Evolutionary conservation across 2,888 invertebrate species (phyloP).

Genomic region (Cataglyphis rosenhaueri): DNA sequence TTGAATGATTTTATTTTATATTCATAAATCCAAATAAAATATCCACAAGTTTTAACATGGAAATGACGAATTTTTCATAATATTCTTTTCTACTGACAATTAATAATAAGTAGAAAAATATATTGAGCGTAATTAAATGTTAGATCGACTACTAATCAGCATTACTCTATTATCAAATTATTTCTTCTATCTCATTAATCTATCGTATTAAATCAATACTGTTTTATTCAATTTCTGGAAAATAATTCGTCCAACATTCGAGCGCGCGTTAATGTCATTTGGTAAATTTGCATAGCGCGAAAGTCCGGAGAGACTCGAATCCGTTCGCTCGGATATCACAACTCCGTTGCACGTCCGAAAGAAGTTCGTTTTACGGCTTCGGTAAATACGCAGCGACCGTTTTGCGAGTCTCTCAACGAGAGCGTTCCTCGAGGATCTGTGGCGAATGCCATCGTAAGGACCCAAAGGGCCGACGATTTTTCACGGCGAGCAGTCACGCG

Average conservation of each 20-base stretch:
- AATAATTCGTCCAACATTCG: slow-evolving; percentile 16
- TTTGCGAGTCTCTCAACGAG: slow-evolving; percentile 61
- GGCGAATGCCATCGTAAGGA: slow-evolving; percentile 58
- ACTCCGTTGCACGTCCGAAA: slow-evolving; percentile 19
- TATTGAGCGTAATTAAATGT: not conserved
- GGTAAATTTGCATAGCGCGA: slow-evolving; percentile 31
- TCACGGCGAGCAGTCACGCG: slow-evolving; percentile 69
- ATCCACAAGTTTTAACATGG: not conserved
- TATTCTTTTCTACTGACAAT: not conserved
- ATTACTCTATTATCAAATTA: slow-evolving; percentile 15
- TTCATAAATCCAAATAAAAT: too few relatives aligned
- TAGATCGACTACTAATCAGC: not conserved
- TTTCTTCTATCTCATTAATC: not conserved
- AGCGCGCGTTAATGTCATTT: slow-evolving; percentile 36
- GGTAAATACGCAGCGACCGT: slow-evolving; percentile 46
- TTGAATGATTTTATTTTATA: not conserved
- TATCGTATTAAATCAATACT: slow-evolving; percentile 12
- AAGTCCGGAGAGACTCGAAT: slow-evolving; percentile 20
- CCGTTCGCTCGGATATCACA: slow-evolving; percentile 31
- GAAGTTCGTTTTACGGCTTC: slow-evolving; percentile 46
- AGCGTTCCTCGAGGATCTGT: slow-evolving; percentile 60
- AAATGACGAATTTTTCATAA: not conserved
- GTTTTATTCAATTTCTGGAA: slow-evolving; percentile 20
- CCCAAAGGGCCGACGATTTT: slow-evolving; percentile 72
- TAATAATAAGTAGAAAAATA: not conserved